These are phyloP conservation scores for Magallana angulata DNA, from an alignment of 1,140 invertebrate genomes.

Conservation along the genomic window DNA sequence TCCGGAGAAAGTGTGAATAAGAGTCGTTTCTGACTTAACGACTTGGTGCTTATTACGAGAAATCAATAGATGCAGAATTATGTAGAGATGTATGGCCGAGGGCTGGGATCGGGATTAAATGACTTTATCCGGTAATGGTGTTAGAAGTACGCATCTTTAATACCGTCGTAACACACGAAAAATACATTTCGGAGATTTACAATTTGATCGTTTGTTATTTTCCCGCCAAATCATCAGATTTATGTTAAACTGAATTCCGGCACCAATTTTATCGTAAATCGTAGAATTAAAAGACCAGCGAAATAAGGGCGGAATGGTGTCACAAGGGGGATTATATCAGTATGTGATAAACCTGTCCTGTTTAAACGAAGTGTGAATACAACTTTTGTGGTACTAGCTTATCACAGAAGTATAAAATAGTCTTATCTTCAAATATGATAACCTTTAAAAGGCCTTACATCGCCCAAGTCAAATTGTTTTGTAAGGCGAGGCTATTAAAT, in stretches of 20 bases:
- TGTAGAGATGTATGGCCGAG: conserved; percentile 29
- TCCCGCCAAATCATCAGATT: conserved; percentile 22
- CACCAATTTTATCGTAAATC: conserved; percentile 1
- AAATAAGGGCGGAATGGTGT: conserved; percentile 11
- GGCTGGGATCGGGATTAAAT: conserved; percentile 26
- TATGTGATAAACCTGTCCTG: background rate
- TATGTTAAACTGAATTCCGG: conserved; percentile 26
- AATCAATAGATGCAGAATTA: conserved; percentile 33
- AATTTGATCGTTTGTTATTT: conserved; percentile 27
- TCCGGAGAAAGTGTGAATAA: conserved; percentile 21
- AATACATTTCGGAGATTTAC: conserved; percentile 33
- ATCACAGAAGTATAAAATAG: background rate
- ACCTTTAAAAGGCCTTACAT: background rate
- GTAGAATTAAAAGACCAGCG: background rate
- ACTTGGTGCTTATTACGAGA: conserved; percentile 32
- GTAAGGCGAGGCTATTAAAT: background rate
- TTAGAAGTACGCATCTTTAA: conserved; percentile 30
- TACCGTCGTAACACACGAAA: conserved; percentile 26
- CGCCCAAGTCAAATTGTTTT: background rate
- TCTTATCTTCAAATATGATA: background rate
- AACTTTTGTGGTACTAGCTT: background rate
- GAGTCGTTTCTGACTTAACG: background rate
- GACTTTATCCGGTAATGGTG: conserved; percentile 31
- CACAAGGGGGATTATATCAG: background rate
- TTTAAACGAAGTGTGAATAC: background rate